These are phyloP conservation scores for Drosophila multiciliata DNA, from an alignment of 2,888 invertebrate species.

Conservation along the genomic window DNA sequence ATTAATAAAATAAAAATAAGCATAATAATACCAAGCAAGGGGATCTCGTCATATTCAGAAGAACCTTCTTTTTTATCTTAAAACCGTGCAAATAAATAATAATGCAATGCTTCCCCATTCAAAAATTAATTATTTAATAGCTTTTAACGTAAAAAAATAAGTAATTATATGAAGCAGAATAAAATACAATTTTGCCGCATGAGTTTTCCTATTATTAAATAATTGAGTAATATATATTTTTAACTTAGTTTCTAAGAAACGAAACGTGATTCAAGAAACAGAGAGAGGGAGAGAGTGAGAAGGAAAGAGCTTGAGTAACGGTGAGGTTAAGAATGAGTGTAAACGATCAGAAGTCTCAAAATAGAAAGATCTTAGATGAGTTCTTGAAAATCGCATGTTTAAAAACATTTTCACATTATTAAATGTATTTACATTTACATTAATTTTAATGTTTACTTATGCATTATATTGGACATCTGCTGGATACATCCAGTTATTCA, in stretches of 20 bases:
- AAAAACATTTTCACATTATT: neutral
- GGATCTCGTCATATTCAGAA: neutral
- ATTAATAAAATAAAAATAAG: conserved; percentile 8
- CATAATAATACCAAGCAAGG: neutral
- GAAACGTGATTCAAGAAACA: too few relatives aligned
- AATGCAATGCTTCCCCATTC: neutral
- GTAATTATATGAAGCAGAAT: neutral
- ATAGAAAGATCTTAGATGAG: neutral
- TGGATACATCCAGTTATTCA: neutral
- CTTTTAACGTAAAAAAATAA: neutral
- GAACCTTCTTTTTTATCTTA: neutral
- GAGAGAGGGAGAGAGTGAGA: neutral
- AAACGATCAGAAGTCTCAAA: neutral
- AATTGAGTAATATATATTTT: too few relatives aligned
- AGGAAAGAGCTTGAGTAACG: too few relatives aligned
- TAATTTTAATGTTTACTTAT: neutral
- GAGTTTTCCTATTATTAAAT: too few relatives aligned
- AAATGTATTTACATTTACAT: neutral
- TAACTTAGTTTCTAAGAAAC: too few relatives aligned
- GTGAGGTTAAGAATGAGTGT: neutral
- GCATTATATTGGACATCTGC: neutral
- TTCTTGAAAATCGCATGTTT: neutral
- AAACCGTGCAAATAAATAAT: neutral
- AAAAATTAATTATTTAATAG: neutral
- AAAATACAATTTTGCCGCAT: too few relatives aligned